Conservation (phyloP, 2,888 invertebrate species). For the Thysanoteuthis rhombus region DNA sequence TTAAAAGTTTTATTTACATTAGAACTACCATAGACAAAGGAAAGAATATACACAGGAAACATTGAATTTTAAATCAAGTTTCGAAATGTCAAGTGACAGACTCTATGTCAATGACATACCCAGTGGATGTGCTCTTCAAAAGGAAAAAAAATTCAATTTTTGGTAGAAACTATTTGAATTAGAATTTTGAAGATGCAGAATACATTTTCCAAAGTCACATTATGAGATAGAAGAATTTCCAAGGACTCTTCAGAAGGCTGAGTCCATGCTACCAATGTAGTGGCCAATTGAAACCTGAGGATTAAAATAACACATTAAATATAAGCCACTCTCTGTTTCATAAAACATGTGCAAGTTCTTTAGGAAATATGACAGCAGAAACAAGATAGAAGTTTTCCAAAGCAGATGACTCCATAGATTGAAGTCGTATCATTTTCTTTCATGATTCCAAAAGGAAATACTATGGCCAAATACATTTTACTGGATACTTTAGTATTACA, state of each 20-base stretch:
- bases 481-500: not conserved
- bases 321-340: not conserved
- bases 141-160: not conserved
- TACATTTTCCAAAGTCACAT: conserved; percentile 12
- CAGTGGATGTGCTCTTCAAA: conserved; percentile 12
- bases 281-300: not conserved
- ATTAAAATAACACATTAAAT: conserved; percentile 12
- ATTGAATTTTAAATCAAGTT: not conserved
- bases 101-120: not conserved
- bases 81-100: not conserved
- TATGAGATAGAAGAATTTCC: conserved; percentile 12
- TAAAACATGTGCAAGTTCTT: not conserved
- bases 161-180: conserved; percentile 12
- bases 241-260: not conserved
- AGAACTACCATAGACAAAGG: conserved; percentile 12
- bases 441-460: not conserved
- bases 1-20: conserved; percentile 12
- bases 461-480: not conserved
- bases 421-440: not conserved
- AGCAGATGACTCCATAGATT: not conserved
- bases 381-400: not conserved
- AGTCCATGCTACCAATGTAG: not conserved
- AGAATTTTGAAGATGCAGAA: conserved; percentile 12
- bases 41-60: conserved; percentile 12
- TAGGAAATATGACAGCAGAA: not conserved